A percentile compares a stretch with the other conserved stretches of the same genome.
phyloP scores from a whole-genome alignment of 2,888 invertebrate genomes.

The Tanaodytes sp. region DNA sequence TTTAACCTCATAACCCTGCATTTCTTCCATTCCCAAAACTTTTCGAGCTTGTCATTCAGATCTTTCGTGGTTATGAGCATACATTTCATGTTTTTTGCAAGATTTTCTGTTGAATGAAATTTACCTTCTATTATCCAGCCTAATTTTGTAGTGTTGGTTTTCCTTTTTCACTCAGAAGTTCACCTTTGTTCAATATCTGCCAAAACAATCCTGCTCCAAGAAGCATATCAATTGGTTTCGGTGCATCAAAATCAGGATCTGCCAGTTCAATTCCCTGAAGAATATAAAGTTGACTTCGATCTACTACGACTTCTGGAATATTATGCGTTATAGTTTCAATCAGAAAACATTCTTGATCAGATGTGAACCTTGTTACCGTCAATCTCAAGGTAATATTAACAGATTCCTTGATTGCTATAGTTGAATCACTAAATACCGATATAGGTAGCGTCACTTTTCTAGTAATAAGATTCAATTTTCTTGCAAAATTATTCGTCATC shows the following conservation, averaged over 20 bases:
- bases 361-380: background rate
- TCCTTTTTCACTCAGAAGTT: background rate
- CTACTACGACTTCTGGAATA: background rate
- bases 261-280: constrained; percentile 3
- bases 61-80: background rate
- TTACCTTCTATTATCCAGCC: background rate
- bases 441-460: background rate
- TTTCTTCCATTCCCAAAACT: constrained; percentile 6
- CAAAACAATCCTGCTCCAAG: constrained; percentile 8
- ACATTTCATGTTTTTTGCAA: too few species aligned
- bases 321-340: constrained; percentile 5
- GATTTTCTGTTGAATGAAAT: too few species aligned
- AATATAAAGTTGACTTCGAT: constrained; percentile 2
- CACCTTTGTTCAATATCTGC: background rate
- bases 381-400: constrained; percentile 1
- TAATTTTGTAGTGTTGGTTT: background rate
- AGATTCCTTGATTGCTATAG: background rate
- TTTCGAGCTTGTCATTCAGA: background rate
- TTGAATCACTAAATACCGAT: background rate
- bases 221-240: constrained; percentile 3
- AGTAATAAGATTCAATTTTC: background rate
- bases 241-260: background rate
- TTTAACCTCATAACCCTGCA: background rate
- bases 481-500: background rate
- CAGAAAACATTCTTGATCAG: constrained; percentile 11